These are phyloP conservation scores for Apogon talboti DNA, from an alignment of 2,797 vertebrate genomes.

Conservation along the genomic window DNA sequence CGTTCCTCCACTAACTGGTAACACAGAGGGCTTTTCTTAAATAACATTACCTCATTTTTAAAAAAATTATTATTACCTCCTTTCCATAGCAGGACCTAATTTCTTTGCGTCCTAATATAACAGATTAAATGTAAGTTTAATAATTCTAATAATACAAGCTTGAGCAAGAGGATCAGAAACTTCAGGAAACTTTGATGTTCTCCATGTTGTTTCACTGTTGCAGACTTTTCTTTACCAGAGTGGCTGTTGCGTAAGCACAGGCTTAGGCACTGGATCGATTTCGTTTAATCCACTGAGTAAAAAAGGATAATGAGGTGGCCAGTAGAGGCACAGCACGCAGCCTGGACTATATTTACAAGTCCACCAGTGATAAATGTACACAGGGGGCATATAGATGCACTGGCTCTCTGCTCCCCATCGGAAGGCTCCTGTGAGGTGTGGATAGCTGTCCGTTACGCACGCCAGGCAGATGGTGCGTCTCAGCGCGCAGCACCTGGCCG, in stretches of 20 bases:
- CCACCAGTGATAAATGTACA: not conserved
- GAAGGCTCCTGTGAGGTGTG: slow-evolving; percentile 8
- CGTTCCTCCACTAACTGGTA: slow-evolving; percentile 89
- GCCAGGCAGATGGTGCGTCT: slow-evolving; percentile 35
- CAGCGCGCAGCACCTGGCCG: slow-evolving; percentile 55
- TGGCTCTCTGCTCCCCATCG: not conserved
- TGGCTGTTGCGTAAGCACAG: slow-evolving; percentile 53
- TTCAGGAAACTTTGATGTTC: not conserved
- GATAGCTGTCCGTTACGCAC: slow-evolving; percentile 39
- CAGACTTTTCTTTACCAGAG: slow-evolving; percentile 15
- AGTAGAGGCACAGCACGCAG: slow-evolving; percentile 23
- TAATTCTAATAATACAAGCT: not conserved
- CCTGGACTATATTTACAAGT: slow-evolving; percentile 21
- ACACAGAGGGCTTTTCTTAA: slow-evolving; percentile 37
- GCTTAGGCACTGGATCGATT: slow-evolving; percentile 34
- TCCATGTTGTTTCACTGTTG: slow-evolving; percentile 22
- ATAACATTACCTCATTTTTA: not conserved
- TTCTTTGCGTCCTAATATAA: not conserved
- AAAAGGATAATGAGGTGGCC: slow-evolving; percentile 23
- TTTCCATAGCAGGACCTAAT: not conserved
- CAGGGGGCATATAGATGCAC: not conserved
- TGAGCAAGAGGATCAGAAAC: too few relatives aligned
- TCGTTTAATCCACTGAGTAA: slow-evolving; percentile 48
- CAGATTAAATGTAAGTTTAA: not conserved
- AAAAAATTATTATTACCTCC: too few relatives aligned